phyloP scores from a whole-genome alignment of 1,140 invertebrate genomes.

The Hormaphis cornu region DNA sequence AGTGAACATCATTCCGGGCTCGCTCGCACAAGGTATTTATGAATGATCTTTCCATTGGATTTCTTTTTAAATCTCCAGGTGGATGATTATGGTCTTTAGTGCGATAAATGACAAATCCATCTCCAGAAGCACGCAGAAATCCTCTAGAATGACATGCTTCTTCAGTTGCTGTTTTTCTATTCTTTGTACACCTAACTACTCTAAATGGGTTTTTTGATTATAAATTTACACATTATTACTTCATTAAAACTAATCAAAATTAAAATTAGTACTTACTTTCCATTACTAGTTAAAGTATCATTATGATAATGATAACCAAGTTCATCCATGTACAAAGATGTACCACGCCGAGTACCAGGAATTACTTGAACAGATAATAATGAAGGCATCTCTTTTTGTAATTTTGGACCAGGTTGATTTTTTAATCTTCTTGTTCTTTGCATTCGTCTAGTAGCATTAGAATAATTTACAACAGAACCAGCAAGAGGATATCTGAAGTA shows the following conservation, averaged over 20 bases:
- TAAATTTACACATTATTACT: neutral
- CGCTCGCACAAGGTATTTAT: slow-evolving; percentile 25
- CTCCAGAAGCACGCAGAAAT: slow-evolving; percentile 11
- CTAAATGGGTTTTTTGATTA: neutral
- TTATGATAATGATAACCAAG: slow-evolving; percentile 27
- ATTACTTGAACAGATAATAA: slow-evolving; percentile 21
- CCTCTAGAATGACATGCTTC: slow-evolving; percentile 23
- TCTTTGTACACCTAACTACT: slow-evolving; percentile 19
- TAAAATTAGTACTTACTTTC: slow-evolving; percentile 5
- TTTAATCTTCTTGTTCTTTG: slow-evolving; percentile 15
- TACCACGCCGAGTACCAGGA: slow-evolving; percentile 16
- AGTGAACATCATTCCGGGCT: neutral
- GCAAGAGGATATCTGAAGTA: slow-evolving; percentile 14
- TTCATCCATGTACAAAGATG: slow-evolving; percentile 24
- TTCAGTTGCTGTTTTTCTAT: slow-evolving; percentile 17
- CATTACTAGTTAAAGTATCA: slow-evolving; percentile 23
- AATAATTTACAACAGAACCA: slow-evolving; percentile 11
- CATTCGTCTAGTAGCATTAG: slow-evolving; percentile 27
- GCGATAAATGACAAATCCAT: slow-evolving; percentile 29
- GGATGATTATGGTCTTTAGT: slow-evolving; percentile 26
- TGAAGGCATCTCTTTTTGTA: slow-evolving; percentile 10
- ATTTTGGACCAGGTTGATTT: neutral
- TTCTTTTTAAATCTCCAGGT: slow-evolving; percentile 2
- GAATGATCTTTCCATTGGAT: slow-evolving; percentile 25
- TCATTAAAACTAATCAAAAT: neutral